Conservation (phyloP, 1,140 invertebrate species). For the Brachionus calyciflorus region DNA sequence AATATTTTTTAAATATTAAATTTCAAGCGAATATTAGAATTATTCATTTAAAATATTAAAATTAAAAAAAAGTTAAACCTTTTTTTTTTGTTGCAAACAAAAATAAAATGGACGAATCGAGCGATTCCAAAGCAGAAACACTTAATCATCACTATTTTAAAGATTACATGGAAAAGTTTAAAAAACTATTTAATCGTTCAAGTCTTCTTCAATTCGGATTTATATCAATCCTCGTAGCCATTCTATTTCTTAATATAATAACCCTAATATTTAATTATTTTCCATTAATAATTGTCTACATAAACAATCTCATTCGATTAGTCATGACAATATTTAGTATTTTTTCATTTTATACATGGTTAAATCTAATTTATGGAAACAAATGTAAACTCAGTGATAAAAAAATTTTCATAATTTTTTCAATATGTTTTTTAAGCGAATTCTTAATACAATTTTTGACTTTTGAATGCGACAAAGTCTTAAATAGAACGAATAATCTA, state of each 20-base stretch:
- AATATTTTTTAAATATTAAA: too few species aligned
- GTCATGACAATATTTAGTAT: slow-evolving; percentile 35
- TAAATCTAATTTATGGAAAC: slow-evolving; percentile 33
- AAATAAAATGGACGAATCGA: too few species aligned
- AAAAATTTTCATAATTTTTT: slow-evolving; percentile 20
- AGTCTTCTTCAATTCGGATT: background rate
- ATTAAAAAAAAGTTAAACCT: too few species aligned
- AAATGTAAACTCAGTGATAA: slow-evolving; percentile 3
- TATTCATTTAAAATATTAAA: too few species aligned
- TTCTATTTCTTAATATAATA: background rate
- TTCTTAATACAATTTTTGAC: slow-evolving; percentile 8
- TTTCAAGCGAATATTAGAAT: too few species aligned
- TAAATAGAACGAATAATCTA: background rate
- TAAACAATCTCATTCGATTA: background rate
- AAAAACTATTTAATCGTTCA: background rate
- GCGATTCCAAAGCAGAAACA: too few species aligned
- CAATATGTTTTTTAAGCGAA: slow-evolving; percentile 26
- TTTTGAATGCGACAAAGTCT: background rate
- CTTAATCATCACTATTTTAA: too few species aligned
- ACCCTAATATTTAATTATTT: background rate
- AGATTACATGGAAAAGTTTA: too few species aligned
- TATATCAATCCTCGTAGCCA: background rate
- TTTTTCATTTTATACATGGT: slow-evolving; percentile 37
- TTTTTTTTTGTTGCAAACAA: too few species aligned
- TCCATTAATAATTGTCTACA: background rate